Percentiles rank a stretch among this genome's conserved stretches.
phyloP scores from a whole-genome alignment of 2,113 vertebrate genomes.

The Clinocottus analis region DNA sequence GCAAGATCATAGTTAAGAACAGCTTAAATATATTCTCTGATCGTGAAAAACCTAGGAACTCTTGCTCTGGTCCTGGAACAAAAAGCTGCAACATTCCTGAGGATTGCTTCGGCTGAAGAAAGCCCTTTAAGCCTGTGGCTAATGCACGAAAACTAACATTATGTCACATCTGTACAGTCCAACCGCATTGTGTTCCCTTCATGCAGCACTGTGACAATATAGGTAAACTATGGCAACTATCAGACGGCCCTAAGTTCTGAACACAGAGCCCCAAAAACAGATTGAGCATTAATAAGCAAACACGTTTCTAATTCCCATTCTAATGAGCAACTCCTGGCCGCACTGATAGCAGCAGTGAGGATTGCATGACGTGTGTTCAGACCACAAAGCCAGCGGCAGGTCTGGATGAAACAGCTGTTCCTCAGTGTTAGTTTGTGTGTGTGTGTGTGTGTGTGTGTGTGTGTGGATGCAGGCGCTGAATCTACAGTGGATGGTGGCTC shows the following conservation, averaged over 20 bases:
- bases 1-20: no score
- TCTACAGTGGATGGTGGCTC: no score
- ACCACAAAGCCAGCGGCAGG: slow-evolving; percentile 14
- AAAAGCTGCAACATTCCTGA: no score
- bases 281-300: slow-evolving; percentile 25
- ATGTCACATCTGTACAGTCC: neutral
- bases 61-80: no score
- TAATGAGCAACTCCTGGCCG: slow-evolving; percentile 22
- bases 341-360: slow-evolving; percentile 38
- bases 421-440: neutral
- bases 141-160: neutral
- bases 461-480: slow-evolving; percentile 24
- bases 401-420: neutral
- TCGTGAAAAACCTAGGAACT: no score
- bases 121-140: neutral
- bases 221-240: slow-evolving; percentile 20
- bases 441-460: neutral
- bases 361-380: neutral
- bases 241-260: slow-evolving; percentile 9
- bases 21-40: no score
- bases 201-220: neutral
- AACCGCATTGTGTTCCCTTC: slow-evolving; percentile 17
- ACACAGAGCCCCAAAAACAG: slow-evolving; percentile 7
- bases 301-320: slow-evolving; percentile 38
- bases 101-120: no score